Evolutionary conservation across 35 echinoderm and acorn worm genomes (phyloP).

Genomic region (Apostichopus japonicus): DNA sequence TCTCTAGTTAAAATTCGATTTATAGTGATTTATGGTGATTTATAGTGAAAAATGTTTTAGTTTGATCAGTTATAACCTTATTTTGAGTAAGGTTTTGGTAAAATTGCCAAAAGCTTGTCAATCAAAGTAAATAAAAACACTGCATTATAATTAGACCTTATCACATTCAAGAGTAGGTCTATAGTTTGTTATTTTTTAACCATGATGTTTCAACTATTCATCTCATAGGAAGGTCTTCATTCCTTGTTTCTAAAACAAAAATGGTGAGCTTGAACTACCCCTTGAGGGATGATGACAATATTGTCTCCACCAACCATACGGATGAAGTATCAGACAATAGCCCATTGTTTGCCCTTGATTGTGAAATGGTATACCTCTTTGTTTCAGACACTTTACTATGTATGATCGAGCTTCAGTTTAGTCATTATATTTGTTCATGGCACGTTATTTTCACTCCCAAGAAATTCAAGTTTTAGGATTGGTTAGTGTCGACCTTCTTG

Average conservation of each 20-base stretch:
- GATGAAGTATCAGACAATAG: constrained; percentile 57
- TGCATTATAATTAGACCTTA: background rate
- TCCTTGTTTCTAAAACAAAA: constrained; percentile 52
- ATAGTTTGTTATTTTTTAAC: background rate
- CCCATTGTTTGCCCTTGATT: constrained; percentile 82
- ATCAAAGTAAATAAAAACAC: too few relatives aligned
- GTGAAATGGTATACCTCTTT: constrained; percentile 81
- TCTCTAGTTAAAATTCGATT: too few relatives aligned
- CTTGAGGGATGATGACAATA: background rate
- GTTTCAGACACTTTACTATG: background rate
- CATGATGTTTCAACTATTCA: background rate
- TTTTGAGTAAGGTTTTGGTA: too few relatives aligned
- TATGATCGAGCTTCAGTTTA: too few relatives aligned
- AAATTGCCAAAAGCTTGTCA: too few relatives aligned
- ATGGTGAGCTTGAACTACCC: constrained; percentile 65
- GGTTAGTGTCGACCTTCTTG: too few relatives aligned
- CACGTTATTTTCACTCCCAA: too few relatives aligned
- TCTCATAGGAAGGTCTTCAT: constrained; percentile 37
- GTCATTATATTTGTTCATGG: too few relatives aligned
- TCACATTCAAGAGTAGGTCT: background rate
- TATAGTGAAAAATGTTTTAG: too few relatives aligned
- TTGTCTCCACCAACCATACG: constrained; percentile 57
- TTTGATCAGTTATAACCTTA: too few relatives aligned
- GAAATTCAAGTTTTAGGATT: too few relatives aligned
- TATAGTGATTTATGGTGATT: too few relatives aligned